These are phyloP conservation scores for Toxotes jaculatrix DNA, from an alignment of 2,113 vertebrate species.

Conservation along the genomic window DNA sequence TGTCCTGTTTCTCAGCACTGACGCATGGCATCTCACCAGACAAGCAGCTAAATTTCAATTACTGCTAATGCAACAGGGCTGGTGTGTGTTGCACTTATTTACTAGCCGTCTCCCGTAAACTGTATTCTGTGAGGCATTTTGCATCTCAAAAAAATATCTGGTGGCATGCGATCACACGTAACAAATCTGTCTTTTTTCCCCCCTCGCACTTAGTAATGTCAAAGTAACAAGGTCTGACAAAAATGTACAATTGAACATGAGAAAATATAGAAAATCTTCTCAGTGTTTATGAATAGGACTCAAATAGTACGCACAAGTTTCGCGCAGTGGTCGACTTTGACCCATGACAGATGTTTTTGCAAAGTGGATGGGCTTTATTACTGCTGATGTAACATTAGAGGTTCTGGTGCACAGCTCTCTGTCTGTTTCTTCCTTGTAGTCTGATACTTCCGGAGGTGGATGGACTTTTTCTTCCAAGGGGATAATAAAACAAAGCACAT, in stretches of 20 bases:
- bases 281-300: background rate
- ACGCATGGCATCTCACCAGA: background rate
- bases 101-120: background rate
- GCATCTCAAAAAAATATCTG: background rate
- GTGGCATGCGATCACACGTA: background rate
- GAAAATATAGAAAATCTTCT: background rate
- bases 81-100: background rate
- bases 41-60: background rate
- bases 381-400: constrained; percentile 59
- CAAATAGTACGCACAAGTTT: background rate
- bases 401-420: constrained; percentile 38
- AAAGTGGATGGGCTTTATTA: constrained; percentile 65
- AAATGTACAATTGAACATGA: background rate
- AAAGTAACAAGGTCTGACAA: background rate
- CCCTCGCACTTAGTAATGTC: background rate
- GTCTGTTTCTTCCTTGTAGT: constrained; percentile 39
- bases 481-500: constrained; percentile 59
- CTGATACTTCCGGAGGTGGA: constrained; percentile 49
- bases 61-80: background rate
- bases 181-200: background rate
- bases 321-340: constrained; percentile 19
- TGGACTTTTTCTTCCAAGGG: constrained; percentile 38
- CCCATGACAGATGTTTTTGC: constrained; percentile 62
- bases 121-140: background rate
- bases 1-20: background rate